Evolutionary conservation across 2,797 vertebrate species (phyloP).

Genomic region (Macroramphosus scolopax): DNA sequence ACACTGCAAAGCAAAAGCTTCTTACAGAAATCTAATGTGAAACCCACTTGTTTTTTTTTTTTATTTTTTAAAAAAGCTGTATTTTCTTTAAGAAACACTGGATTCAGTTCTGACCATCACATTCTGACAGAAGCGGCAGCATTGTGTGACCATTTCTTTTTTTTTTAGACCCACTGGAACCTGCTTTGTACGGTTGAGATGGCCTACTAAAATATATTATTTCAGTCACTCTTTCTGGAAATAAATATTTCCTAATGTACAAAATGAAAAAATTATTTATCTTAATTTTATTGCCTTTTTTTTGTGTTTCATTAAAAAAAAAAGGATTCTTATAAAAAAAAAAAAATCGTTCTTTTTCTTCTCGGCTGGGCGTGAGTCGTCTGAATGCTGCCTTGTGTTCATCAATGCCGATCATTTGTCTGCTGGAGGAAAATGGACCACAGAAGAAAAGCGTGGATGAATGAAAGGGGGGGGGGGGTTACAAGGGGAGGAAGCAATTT

Average conservation of each 20-base stretch:
- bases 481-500: conserved; percentile 59
- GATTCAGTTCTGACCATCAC: conserved; percentile 77
- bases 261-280: conserved; percentile 79
- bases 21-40: conserved; percentile 82
- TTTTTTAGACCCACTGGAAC: conserved; percentile 79
- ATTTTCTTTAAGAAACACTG: conserved; percentile 84
- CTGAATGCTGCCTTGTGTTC: conserved; percentile 48
- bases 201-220: conserved; percentile 73
- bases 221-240: conserved; percentile 77
- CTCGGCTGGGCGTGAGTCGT: conserved; percentile 26
- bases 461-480: conserved; percentile 12
- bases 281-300: conserved; percentile 84
- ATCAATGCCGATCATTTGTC: conserved; percentile 61
- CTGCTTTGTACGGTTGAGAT: conserved; percentile 72
- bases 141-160: conserved; percentile 57
- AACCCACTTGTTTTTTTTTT: conserved; percentile 65
- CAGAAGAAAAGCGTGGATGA: conserved; percentile 48
- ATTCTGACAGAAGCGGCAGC: conserved; percentile 68
- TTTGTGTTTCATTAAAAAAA: conserved; percentile 83
- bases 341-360: conserved; percentile 5
- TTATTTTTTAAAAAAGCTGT: conserved; percentile 61
- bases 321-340: conserved; percentile 66
- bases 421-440: conserved; percentile 40
- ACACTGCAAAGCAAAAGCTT: conserved; percentile 85
- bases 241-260: conserved; percentile 81